Percentiles rank a stretch among this genome's conserved stretches.
These are phyloP conservation scores for Ischnus inquisitorius DNA, from an alignment of 2,888 invertebrate genomes.

Conservation along the genomic window DNA sequence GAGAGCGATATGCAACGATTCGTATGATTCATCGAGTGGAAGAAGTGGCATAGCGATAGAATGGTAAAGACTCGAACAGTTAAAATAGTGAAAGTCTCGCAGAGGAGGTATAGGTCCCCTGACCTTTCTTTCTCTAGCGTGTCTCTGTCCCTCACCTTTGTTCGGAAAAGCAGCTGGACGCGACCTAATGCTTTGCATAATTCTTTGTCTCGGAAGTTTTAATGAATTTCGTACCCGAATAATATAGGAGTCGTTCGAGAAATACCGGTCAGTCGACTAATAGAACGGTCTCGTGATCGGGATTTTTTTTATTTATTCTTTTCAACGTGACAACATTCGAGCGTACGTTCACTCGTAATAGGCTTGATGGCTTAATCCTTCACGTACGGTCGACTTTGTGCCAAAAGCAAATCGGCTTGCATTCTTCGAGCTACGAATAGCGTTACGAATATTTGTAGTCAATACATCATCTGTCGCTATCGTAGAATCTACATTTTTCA, in stretches of 20 bases:
- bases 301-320: neutral
- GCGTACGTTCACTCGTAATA: constrained; percentile 14
- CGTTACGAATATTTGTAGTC: neutral
- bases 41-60: constrained; percentile 20
- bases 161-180: constrained; percentile 17
- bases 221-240: neutral
- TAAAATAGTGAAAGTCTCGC: constrained; percentile 63
- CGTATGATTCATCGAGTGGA: neutral
- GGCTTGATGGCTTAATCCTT: neutral
- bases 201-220: neutral
- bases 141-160: constrained; percentile 32
- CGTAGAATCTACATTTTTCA: neutral
- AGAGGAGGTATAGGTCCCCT: constrained; percentile 52
- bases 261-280: constrained; percentile 1
- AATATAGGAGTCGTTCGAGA: neutral
- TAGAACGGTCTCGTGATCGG: neutral
- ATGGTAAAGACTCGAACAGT: constrained; percentile 53
- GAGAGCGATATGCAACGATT: neutral
- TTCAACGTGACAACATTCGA: constrained; percentile 15
- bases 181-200: neutral
- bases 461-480: neutral
- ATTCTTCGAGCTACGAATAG: neutral
- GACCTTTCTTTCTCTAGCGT: constrained; percentile 61
- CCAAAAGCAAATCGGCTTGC: neutral
- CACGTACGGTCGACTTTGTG: neutral